Evolutionary conservation across 2,797 vertebrate genomes (phyloP).

Genomic region (Phataginus tricuspis): DNA sequence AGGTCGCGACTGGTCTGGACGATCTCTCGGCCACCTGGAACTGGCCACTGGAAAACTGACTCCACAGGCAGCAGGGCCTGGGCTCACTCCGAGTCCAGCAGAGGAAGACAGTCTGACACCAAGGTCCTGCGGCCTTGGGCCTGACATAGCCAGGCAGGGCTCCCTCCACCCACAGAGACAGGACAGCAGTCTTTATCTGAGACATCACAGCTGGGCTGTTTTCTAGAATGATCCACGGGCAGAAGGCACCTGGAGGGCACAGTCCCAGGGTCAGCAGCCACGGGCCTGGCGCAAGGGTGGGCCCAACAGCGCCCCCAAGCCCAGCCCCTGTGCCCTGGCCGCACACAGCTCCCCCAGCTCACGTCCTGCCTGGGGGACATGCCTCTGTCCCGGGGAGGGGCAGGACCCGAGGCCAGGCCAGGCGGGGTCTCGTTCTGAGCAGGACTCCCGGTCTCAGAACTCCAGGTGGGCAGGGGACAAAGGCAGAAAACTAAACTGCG

Average conservation of each 20-base stretch:
- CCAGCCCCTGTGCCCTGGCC: too few relatives aligned
- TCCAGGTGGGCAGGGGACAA: background rate
- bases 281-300: too few relatives aligned
- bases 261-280: too few relatives aligned
- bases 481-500: background rate
- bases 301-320: too few relatives aligned
- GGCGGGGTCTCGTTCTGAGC: background rate
- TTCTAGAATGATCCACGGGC: accelerated
- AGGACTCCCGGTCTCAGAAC: background rate
- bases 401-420: background rate
- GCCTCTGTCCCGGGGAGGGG: background rate
- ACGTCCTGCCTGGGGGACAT: too few relatives aligned
- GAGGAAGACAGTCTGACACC: too few relatives aligned
- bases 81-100: too few relatives aligned
- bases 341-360: accelerated
- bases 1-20: background rate
- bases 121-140: too few relatives aligned
- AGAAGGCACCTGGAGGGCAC: too few relatives aligned
- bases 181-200: background rate
- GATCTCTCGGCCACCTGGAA: background rate
- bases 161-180: background rate
- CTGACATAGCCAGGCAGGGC: too few relatives aligned
- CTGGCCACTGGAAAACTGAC: background rate
- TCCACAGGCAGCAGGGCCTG: background rate
- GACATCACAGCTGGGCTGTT: background rate